Conservation (phyloP, 2,113 vertebrate species). For the Proterorhinus semilunaris region DNA sequence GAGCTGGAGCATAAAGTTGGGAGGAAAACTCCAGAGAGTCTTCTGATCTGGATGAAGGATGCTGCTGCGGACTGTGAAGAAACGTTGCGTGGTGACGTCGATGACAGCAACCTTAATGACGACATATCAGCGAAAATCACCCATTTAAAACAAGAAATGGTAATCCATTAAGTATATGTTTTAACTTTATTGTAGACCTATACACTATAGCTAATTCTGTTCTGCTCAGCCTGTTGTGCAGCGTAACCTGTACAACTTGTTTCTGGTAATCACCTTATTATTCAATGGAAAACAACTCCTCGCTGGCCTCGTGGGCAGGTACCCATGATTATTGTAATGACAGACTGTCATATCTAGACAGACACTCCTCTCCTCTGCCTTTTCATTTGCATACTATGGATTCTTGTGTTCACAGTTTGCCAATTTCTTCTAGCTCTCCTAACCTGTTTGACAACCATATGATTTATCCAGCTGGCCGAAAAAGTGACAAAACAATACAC, state of each 20-base stretch:
- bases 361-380: constrained; percentile 28
- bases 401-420: constrained; percentile 18
- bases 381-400: constrained; percentile 13
- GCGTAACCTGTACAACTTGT: constrained; percentile 45
- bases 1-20: constrained; percentile 85
- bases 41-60: constrained; percentile 79
- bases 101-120: constrained; percentile 6
- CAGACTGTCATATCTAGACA: constrained; percentile 19
- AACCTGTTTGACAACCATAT: neutral
- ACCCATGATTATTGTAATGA: constrained; percentile 20
- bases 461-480: neutral
- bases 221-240: neutral
- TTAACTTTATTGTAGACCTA: neutral
- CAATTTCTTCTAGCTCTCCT: neutral
- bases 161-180: constrained; percentile 53
- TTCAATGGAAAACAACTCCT: neutral
- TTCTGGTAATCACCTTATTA: constrained; percentile 5
- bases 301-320: constrained; percentile 4
- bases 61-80: constrained; percentile 47
- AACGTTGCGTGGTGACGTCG: constrained; percentile 34
- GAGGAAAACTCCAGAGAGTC: constrained; percentile 79
- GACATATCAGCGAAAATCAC: constrained; percentile 78
- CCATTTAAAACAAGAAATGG: constrained; percentile 83
- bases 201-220: neutral
- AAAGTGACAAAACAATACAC: too few species aligned